Conservation (phyloP, 2,888 invertebrate species). For the Herminia tarsipennalis region DNA sequence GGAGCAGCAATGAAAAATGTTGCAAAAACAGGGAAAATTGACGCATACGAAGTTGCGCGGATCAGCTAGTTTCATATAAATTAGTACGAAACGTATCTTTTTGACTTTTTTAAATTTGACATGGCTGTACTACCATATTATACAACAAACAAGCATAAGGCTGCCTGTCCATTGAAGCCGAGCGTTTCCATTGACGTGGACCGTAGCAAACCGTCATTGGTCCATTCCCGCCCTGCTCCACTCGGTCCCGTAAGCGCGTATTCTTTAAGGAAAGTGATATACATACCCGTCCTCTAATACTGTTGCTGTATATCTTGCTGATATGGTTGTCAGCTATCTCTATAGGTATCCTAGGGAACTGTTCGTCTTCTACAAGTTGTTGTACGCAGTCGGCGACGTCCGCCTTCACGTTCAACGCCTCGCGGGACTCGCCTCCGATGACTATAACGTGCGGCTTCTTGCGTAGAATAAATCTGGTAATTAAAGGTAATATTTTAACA, state of each 20-base stretch:
- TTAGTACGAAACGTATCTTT: too few species aligned
- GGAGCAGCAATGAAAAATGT: too few species aligned
- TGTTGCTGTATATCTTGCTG: conserved; percentile 96
- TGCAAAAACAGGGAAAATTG: too few species aligned
- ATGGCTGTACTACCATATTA: too few species aligned
- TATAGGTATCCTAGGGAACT: conserved; percentile 94
- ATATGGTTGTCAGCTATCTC: conserved; percentile 98
- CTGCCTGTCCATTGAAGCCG: too few species aligned
- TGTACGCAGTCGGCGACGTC: conserved; percentile 91
- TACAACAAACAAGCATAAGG: too few species aligned
- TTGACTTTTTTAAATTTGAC: too few species aligned
- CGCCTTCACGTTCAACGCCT: conserved; percentile 92
- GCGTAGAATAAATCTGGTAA: conserved; percentile 90
- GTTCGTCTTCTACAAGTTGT: conserved; percentile 92
- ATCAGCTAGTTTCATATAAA: too few species aligned
- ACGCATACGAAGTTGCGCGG: too few species aligned
- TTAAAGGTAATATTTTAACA: not conserved
- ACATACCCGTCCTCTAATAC: conserved; percentile 91
- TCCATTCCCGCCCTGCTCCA: too few species aligned
- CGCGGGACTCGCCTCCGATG: conserved; percentile 95
- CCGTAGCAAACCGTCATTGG: not conserved
- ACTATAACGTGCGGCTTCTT: conserved; percentile 98
- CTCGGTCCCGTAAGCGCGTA: too few species aligned
- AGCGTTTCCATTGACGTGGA: too few species aligned
- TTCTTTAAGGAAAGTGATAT: not conserved